Evolutionary conservation across 2,113 vertebrate genomes (phyloP).

Genomic region (Petaurus breviceps): DNA sequence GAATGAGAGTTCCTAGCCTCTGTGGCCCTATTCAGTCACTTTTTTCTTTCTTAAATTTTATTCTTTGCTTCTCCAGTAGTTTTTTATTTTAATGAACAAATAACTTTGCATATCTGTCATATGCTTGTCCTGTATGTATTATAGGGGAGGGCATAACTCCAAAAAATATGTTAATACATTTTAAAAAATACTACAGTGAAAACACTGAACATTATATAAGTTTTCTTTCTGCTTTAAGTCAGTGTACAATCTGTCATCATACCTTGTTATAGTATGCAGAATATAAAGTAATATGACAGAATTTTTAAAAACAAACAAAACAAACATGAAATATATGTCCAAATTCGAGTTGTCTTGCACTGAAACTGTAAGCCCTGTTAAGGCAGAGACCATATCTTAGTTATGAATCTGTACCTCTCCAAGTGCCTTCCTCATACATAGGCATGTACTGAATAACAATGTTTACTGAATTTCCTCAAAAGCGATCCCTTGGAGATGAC

Average conservation of each 20-base stretch:
- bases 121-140: constrained; percentile 27
- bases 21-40: not conserved
- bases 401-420: not conserved
- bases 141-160: not conserved
- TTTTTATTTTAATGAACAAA: not conserved
- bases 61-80: not conserved
- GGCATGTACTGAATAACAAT: not conserved
- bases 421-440: not conserved
- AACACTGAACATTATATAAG: not conserved
- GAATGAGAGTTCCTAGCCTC: not conserved
- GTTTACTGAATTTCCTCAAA: not conserved
- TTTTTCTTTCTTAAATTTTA: not conserved
- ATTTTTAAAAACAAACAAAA: not conserved
- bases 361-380: not conserved
- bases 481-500: not conserved
- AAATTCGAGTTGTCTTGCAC: not conserved
- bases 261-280: not conserved
- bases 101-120: not conserved
- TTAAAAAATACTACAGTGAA: not conserved
- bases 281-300: not conserved
- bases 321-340: not conserved
- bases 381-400: not conserved
- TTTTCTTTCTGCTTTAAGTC: not conserved
- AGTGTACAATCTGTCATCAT: not conserved
- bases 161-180: not conserved